These are phyloP conservation scores for Vollenhovia emeryi DNA, from an alignment of 1,140 invertebrate genomes.

Conservation along the genomic window DNA sequence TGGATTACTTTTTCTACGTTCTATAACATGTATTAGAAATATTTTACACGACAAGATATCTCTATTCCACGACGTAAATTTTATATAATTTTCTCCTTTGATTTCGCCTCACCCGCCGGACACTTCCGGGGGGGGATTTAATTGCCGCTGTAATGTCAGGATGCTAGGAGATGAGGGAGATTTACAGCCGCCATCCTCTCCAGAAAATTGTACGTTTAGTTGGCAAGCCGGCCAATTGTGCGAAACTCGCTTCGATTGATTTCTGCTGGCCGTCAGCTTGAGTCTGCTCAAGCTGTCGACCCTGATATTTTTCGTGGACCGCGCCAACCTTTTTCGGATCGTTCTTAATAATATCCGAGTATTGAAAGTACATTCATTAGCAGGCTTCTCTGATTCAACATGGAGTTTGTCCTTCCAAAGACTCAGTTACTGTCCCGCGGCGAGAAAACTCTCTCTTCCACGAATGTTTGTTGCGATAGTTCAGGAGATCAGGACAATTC, in stretches of 20 bases:
- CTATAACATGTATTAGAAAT: no score
- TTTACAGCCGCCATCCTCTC: background rate
- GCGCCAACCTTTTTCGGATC: slow-evolving; percentile 16
- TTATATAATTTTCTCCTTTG: background rate
- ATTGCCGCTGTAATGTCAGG: background rate
- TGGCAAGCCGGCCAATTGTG: background rate
- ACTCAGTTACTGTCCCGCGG: background rate
- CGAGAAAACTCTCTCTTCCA: background rate
- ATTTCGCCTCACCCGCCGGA: background rate
- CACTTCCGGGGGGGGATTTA: background rate
- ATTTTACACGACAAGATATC: no score
- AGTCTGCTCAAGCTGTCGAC: slow-evolving; percentile 57
- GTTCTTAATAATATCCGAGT: background rate
- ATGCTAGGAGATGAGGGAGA: background rate
- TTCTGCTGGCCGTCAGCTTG: slow-evolving; percentile 53
- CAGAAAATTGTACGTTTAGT: slow-evolving; percentile 13
- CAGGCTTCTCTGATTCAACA: background rate
- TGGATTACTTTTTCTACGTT: no score
- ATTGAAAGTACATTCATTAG: background rate
- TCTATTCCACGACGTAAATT: no score
- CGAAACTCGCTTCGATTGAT: slow-evolving; percentile 59
- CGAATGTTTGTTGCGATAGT: no score
- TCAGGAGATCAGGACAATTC: no score
- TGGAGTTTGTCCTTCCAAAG: background rate
- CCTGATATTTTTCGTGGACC: slow-evolving; percentile 44